phyloP scores from a whole-genome alignment of 2,797 vertebrate genomes.

The Lemur catta region DNA sequence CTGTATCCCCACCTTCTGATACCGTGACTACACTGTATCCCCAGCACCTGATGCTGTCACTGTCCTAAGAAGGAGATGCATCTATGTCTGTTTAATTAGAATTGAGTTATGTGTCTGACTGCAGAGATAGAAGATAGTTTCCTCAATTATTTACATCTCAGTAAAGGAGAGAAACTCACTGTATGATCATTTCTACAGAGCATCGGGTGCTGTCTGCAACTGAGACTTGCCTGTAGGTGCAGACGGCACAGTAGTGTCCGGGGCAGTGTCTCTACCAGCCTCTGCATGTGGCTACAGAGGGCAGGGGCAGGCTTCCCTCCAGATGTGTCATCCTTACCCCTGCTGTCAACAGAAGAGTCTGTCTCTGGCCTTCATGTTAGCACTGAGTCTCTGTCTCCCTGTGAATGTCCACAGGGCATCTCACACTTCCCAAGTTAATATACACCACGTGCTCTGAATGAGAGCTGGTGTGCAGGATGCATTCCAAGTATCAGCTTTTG shows the following conservation, averaged over 20 bases:
- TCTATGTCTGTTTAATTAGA: not conserved
- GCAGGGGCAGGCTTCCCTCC: not conserved
- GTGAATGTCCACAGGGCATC: not conserved
- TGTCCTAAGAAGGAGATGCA: too few relatives aligned
- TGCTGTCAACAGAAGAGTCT: not conserved
- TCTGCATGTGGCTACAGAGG: not conserved
- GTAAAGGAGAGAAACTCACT: not conserved
- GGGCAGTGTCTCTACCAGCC: not conserved
- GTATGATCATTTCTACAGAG: not conserved
- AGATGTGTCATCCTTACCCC: too few relatives aligned
- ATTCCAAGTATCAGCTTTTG: not conserved
- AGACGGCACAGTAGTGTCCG: not conserved
- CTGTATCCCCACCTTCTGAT: not conserved
- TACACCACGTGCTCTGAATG: not conserved
- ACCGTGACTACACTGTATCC: not conserved
- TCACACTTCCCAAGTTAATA: too few relatives aligned
- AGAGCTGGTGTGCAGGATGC: not conserved
- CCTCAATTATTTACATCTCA: not conserved
- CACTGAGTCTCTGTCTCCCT: not conserved
- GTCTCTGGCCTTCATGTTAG: not conserved
- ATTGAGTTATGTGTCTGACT: too few relatives aligned
- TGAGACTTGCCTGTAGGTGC: too few relatives aligned
- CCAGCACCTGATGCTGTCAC: fast-evolving
- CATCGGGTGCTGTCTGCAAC: not conserved
- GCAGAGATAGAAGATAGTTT: not conserved